Evolutionary conservation across 2,113 vertebrate genomes (phyloP).

Genomic region (Halichoeres trimaculatus): DNA sequence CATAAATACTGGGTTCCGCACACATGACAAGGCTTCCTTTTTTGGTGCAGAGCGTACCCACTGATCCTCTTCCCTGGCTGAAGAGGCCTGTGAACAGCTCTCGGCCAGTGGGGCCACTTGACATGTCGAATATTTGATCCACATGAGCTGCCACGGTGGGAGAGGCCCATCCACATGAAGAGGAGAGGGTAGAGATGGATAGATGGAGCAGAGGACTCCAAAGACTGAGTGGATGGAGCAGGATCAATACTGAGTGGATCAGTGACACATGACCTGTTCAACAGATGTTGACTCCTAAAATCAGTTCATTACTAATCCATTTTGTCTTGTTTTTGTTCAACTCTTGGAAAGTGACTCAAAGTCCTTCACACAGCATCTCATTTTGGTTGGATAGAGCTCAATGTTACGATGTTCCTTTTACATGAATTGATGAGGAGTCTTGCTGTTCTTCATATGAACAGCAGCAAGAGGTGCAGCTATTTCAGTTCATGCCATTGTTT

Average conservation of each 20-base stretch:
- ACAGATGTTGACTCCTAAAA: slow-evolving; percentile 3
- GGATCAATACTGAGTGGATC: slow-evolving; percentile 24
- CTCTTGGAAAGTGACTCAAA: background rate
- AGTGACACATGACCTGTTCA: background rate
- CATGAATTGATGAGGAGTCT: background rate
- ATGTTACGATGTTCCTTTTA: background rate
- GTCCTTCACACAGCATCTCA: background rate
- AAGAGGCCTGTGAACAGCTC: slow-evolving; percentile 62
- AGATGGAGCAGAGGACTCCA: background rate
- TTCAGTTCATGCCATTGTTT: slow-evolving; percentile 16
- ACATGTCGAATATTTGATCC: slow-evolving; percentile 59
- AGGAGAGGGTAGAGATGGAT: background rate
- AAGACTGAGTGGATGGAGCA: slow-evolving; percentile 2
- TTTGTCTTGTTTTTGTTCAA: background rate
- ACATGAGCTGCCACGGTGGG: slow-evolving; percentile 32
- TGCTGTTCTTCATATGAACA: slow-evolving; percentile 2
- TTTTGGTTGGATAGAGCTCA: background rate
- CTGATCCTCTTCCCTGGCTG: slow-evolving; percentile 38
- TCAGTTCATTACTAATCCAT: background rate
- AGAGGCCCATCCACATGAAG: slow-evolving; percentile 19
- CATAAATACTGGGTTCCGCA: slow-evolving; percentile 43
- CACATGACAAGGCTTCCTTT: slow-evolving; percentile 45
- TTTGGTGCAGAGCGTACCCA: slow-evolving; percentile 33
- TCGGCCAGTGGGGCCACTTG: slow-evolving; percentile 46
- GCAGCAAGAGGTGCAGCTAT: background rate